Evolutionary conservation across 2,113 vertebrate species (phyloP), one percentile per base, ranked within the genome.

Genomic region (Fukomys damarensis): DNA sequence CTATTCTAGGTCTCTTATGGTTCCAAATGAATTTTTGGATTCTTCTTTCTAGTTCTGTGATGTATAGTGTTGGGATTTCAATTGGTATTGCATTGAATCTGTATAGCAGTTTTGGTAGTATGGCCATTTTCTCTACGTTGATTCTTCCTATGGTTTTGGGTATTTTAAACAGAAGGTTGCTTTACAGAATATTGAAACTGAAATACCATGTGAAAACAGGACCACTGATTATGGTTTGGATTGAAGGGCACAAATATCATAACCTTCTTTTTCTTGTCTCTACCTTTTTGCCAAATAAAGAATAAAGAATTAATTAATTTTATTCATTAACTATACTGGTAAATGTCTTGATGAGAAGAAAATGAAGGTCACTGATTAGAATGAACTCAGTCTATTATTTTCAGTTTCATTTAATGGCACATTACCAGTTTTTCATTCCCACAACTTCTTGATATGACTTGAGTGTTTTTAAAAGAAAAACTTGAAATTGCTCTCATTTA

Each of bases 301-400:
- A 83, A 63, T 38, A 96, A 76, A 87, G 63, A 82, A 89, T 95
- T 95, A 94, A 56, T 95, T 96, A 94, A 80, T 89, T 91, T 83
- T 96, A 26, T 76, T 59, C 38, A 94, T 91, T 89, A 94, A 94
- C 24, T 63, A 26, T 43, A 28, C 79, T 92, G 43, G 30, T 20
- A 79, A 91, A 87, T 91, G 43, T 94, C 92, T 88, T 70, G 38
- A 41, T 87, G 38, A 61, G 70, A 74, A 93, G 12, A 61, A 92
- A 93, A 92, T 91, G 19, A 81, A 94, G 96, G 86, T 86, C 58
- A 74, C 46, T 79, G 41, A 91, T 89, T 89, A 68, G 32, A 93
- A 93, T 88, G 30, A 95, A 88, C 72, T 95, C 70, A 76, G 32
- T 66, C 87, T 97, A 63, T 95, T 92, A 81, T 92, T 96, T 97